phyloP scores from a whole-genome alignment of 2,888 invertebrate species.

The Xestia ashworthii region DNA sequence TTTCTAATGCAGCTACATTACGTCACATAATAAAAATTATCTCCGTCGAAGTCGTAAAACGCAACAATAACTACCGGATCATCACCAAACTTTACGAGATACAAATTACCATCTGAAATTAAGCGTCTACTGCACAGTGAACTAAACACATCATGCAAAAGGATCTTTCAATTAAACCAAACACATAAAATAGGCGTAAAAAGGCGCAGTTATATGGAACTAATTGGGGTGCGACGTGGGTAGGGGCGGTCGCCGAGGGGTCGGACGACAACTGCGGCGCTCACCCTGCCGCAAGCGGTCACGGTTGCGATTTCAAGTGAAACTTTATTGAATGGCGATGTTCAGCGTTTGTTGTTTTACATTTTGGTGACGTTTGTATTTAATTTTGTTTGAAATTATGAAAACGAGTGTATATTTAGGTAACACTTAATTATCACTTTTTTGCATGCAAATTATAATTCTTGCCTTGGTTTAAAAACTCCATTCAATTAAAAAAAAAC shows the following conservation, averaged over 20 bases:
- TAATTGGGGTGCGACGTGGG: slow-evolving; percentile 84
- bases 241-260: slow-evolving; percentile 71
- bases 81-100: slow-evolving; percentile 62
- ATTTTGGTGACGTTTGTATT: slow-evolving; percentile 33
- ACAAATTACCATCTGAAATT: slow-evolving; percentile 65
- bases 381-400: slow-evolving; percentile 2
- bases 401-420: background rate
- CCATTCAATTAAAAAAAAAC: too few relatives aligned
- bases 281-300: slow-evolving; percentile 77
- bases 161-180: slow-evolving; percentile 80
- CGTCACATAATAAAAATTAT: slow-evolving; percentile 41
- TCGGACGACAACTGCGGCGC: slow-evolving; percentile 64
- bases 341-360: slow-evolving; percentile 61
- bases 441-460: background rate
- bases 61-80: slow-evolving; percentile 37
- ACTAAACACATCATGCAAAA: slow-evolving; percentile 72
- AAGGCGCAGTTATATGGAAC: slow-evolving; percentile 82
- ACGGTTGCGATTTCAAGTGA: slow-evolving; percentile 70
- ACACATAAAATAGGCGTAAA: slow-evolving; percentile 82
- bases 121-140: slow-evolving; percentile 67
- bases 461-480: background rate
- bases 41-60: slow-evolving; percentile 48
- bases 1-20: slow-evolving; percentile 25
- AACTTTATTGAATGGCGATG: slow-evolving; percentile 76
- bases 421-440: background rate